A percentile compares a stretch with the other conserved stretches of the same genome.
Evolutionary conservation across 2,797 vertebrate genomes (phyloP).

Genomic region (Myotis pilosus): DNA sequence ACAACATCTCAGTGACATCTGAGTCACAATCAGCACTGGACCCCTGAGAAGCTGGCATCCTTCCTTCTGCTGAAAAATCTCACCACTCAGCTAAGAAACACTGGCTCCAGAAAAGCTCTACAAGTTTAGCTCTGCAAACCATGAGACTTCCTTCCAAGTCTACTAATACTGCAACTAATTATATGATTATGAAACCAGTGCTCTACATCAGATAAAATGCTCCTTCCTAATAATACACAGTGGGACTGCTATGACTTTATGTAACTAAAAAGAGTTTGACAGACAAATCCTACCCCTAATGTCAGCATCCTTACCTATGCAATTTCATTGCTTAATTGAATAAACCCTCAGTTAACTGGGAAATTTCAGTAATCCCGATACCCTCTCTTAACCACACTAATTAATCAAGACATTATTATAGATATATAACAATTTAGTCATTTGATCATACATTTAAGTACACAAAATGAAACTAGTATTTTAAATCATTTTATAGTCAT

Average conservation of each 20-base stretch:
- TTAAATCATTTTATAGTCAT: conserved; percentile 32
- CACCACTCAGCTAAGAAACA: background rate
- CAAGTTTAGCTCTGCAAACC: background rate
- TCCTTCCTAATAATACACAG: background rate
- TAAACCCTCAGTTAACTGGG: background rate
- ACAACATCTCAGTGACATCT: background rate
- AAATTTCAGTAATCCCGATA: conserved; percentile 15
- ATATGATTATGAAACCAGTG: background rate
- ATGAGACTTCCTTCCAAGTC: background rate
- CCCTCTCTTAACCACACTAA: background rate
- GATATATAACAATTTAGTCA: background rate
- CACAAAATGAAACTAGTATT: conserved; percentile 34
- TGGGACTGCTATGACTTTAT: background rate
- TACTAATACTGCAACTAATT: background rate
- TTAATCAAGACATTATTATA: conserved; percentile 23
- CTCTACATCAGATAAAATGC: background rate
- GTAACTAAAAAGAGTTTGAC: background rate
- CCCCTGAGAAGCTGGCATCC: background rate
- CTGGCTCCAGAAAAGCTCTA: background rate
- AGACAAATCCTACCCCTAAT: background rate
- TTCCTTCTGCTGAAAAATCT: background rate
- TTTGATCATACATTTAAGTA: background rate
- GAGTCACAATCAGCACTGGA: background rate
- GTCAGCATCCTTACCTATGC: background rate
- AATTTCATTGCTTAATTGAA: conserved; percentile 4